Base-by-base conservation (phyloP, 2,888 invertebrate genomes). In the Eristalis arbustorum region DNA sequence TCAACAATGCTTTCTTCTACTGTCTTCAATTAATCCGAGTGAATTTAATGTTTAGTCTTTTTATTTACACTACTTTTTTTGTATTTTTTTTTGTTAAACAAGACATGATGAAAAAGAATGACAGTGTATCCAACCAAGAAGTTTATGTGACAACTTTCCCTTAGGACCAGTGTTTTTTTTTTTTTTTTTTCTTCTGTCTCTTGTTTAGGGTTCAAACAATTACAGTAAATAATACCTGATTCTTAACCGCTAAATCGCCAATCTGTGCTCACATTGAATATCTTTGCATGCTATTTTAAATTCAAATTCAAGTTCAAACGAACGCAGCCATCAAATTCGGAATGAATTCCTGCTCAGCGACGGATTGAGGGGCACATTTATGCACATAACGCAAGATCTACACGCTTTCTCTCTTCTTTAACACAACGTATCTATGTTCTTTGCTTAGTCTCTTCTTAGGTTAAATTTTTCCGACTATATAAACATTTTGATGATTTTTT, bases 111-210 rank as follows among this genome's bases (percentile, higher is more conserved):
- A 57, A 57, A 57, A 23, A 11, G 42, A 69, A n/a, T 42, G 31
- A 63, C n/a, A 68, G 40, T 64, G 14, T 28, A 66, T 10, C 14
- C 18, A 79, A 72, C 14, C 18, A 79, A 72, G 13, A 66, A 67
- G 82, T 82, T 82, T 31, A 56, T 72, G 63, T 63, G 82, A 82
- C 82, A 82, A 77, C 77, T 77, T 74, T 18, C 8, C 18, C 1
- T 18, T 49, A 49, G 18, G 49, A 18, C 31, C 8, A 31, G n/a
- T n/a, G n/a, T n/a, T n/a, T n/a, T 49, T 2, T 49, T 49, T n/a
- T 42, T 34, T 10, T 34, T 34, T 34, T 8, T 8, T 34, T 34
- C 11, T 37, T 13, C 8, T 49, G 49, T 8, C 3, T 49, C 37
- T 1, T 49, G 49, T 18, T 8, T 49, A 49, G 49, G 49, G 49